Evolutionary conservation across 2,113 vertebrate genomes (phyloP).

Genomic region (Muscicapa adusta): DNA sequence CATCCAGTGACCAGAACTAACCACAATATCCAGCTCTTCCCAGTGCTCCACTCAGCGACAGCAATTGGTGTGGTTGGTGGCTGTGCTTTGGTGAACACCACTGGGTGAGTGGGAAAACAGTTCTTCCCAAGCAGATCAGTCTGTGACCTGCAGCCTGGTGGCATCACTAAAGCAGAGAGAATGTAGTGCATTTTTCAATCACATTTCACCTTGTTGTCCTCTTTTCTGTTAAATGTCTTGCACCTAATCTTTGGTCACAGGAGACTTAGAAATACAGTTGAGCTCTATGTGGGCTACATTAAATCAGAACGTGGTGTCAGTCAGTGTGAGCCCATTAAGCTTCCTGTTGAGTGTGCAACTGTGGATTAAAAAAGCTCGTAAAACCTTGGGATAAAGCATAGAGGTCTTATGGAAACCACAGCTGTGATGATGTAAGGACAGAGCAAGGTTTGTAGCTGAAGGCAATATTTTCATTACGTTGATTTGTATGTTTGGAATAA

Average conservation of each 20-base stretch:
- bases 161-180: neutral
- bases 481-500: neutral
- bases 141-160: neutral
- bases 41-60: neutral
- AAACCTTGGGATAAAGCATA: neutral
- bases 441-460: slow-evolving; percentile 52
- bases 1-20: neutral
- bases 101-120: neutral
- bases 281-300: neutral
- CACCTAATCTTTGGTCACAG: neutral
- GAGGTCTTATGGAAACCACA: slow-evolving; percentile 38
- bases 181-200: neutral
- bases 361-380: slow-evolving; percentile 1
- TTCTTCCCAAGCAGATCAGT: neutral
- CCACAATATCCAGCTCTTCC: neutral
- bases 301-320: neutral
- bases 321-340: neutral
- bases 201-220: neutral
- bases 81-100: neutral
- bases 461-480: slow-evolving; percentile 43
- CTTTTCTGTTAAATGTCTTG: neutral
- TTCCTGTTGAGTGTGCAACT: neutral
- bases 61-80: neutral
- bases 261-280: neutral
- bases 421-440: slow-evolving; percentile 50